Percentiles rank a stretch among this genome's conserved stretches.
These are phyloP conservation scores for Orbicella faveolata DNA, from an alignment of 64 coral and sea anemone species.

Conservation along the genomic window DNA sequence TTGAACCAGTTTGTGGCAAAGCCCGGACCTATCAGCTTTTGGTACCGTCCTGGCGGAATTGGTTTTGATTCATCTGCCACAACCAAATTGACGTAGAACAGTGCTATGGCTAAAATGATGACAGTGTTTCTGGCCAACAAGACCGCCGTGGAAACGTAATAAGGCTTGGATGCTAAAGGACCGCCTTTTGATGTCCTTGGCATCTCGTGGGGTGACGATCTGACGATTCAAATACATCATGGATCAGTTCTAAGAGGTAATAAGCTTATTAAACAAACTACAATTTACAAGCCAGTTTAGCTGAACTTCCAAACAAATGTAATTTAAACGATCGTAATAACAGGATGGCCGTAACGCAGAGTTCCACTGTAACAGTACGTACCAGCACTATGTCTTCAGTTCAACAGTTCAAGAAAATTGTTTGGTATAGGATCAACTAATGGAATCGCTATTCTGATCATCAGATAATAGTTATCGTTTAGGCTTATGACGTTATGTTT, in stretches of 20 bases:
- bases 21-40: neutral
- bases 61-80: neutral
- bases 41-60: neutral
- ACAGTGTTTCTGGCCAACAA: neutral
- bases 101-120: neutral
- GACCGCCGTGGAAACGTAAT: neutral
- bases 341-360: too few relatives aligned
- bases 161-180: neutral
- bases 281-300: too few relatives aligned
- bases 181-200: neutral
- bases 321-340: too few relatives aligned
- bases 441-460: too few relatives aligned
- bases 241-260: neutral
- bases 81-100: neutral
- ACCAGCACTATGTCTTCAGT: too few relatives aligned
- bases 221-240: neutral
- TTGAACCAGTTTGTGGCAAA: constrained; percentile 38
- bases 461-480: too few relatives aligned
- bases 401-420: too few relatives aligned
- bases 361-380: too few relatives aligned
- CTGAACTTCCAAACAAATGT: too few relatives aligned
- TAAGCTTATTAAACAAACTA: neutral
- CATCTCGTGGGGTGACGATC: neutral
- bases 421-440: too few relatives aligned
- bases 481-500: too few relatives aligned